Base-by-base conservation (phyloP, 2,888 invertebrate genomes). In the Drosophila rellima region DNA sequence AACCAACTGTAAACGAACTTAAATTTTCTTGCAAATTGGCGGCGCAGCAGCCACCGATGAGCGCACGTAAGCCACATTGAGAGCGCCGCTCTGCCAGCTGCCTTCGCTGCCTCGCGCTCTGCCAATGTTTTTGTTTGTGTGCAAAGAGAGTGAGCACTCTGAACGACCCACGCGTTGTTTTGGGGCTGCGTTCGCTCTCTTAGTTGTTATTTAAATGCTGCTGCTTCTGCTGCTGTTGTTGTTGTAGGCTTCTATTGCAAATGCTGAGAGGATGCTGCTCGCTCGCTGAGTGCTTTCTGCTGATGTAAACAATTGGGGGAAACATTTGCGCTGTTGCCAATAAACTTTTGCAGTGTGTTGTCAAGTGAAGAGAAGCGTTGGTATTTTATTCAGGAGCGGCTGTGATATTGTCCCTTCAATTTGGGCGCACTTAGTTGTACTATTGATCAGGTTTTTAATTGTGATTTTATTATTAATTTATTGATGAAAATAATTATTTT, bases 1-100 rank as follows among this genome's bases (percentile, higher is more conserved):
- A 75, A 82, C 85, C 82, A 81, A 80, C 81, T 83, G 87, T 83
- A 83, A 85, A 70, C 83, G 86, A 80, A 88, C 88, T 86, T 82
- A 88, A 74, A 80, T 88, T 82, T 88, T 77, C 86, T 88, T 77
- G 86, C 88, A 80, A 82, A 82, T 82, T 85, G 88, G 71, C 88
- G 78, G 74, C 74, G 84, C 84, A 79, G 89, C 83, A 78, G 74
- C 74, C 70, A 66, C 80, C 60, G 78, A 70, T 81, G 70, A 78
- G 79, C 75, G 73, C 52, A 67, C 83, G 59, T 65, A 77, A 84
- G 82, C 72, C 70, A 57, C 70, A 69, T 70, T 51, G 74, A 76
- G 62, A 62, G 66, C 59, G 51, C 18, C 63, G 48, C 74, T 59
- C 57, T 68, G 65, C 37, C 13, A 29, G 39, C 29, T 39, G 48